Evolutionary conservation across 1,140 invertebrate genomes (phyloP).

Genomic region (Penaeus japonicus): DNA sequence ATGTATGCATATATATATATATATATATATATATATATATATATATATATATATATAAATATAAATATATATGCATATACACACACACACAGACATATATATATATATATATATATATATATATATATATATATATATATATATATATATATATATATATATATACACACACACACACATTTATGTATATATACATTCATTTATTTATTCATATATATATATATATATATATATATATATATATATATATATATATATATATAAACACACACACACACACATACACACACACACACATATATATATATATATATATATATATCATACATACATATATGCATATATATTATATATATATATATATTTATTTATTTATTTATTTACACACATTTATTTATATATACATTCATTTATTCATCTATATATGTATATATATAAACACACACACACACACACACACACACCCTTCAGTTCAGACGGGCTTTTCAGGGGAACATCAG

Average conservation of each 20-base stretch:
- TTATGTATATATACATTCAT: background rate
- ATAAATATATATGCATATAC: background rate
- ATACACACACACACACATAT: too few species aligned
- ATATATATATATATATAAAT: conserved; percentile 20
- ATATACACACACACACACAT: background rate
- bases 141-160: background rate
- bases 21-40: background rate
- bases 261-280: too few species aligned
- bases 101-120: background rate
- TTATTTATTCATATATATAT: background rate
- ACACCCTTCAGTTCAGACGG: too few species aligned
- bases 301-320: too few species aligned
- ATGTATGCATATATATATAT: conserved; percentile 22
- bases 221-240: conserved; percentile 6
- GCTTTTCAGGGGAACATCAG: too few species aligned
- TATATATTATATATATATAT: too few species aligned
- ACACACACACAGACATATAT: background rate
- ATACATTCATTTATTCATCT: too few species aligned
- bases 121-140: background rate
- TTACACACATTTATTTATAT: too few species aligned
- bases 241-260: conserved; percentile 6
- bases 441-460: too few species aligned
- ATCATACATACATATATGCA: too few species aligned
- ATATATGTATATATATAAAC: too few species aligned
- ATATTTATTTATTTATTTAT: too few species aligned